phyloP scores from a whole-genome alignment of 2,113 vertebrate species.

The Dasyornis broadbenti region DNA sequence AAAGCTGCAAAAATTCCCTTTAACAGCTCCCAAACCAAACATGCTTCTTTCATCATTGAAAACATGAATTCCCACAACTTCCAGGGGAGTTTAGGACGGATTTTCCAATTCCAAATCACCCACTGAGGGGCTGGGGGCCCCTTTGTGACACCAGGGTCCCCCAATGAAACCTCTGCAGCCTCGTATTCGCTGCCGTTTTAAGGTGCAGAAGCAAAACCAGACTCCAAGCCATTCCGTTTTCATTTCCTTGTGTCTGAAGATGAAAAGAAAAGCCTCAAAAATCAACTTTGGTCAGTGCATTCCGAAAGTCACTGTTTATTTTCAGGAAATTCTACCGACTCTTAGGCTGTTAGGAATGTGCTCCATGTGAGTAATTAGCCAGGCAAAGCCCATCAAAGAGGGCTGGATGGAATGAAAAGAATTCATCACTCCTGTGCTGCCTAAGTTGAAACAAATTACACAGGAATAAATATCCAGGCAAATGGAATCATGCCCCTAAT shows the following conservation, averaged over 20 bases:
- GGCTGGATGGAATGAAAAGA: background rate
- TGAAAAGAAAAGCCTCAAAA: background rate
- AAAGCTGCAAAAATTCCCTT: background rate
- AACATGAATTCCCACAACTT: background rate
- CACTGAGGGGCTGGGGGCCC: background rate
- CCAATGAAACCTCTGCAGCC: background rate
- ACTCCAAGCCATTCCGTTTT: background rate
- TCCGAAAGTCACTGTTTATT: background rate
- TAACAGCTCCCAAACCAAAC: background rate
- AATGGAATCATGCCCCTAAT: constrained; percentile 23
- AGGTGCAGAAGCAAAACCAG: background rate
- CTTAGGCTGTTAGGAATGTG: background rate
- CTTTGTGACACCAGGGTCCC: background rate
- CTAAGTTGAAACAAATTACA: constrained; percentile 16
- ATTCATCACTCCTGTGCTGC: background rate
- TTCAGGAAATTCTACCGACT: background rate
- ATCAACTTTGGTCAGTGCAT: background rate
- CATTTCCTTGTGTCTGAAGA: background rate
- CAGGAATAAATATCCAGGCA: constrained; percentile 15
- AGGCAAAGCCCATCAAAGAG: constrained; percentile 18
- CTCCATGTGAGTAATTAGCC: background rate
- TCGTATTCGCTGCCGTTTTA: background rate
- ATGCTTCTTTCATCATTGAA: accelerated
- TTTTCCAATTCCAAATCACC: background rate
- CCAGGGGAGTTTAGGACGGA: background rate